Evolutionary conservation across 1,140 invertebrate species (phyloP).

Genomic region (Drosophila busckii): DNA sequence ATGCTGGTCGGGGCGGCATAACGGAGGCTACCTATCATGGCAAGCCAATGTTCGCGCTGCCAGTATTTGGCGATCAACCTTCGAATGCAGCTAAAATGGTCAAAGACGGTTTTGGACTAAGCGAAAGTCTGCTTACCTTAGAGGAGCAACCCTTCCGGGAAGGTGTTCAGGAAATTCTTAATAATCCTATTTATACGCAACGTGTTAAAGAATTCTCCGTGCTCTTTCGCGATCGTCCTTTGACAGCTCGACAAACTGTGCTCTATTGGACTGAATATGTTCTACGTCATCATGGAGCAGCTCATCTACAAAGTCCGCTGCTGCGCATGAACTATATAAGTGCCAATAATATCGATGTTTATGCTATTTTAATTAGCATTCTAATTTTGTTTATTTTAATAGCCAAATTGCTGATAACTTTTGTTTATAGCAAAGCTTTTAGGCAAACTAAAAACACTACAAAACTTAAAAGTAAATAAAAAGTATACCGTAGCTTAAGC

Average conservation of each 20-base stretch:
- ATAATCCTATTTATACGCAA: slow-evolving; percentile 37
- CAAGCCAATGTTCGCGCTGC: slow-evolving; percentile 80
- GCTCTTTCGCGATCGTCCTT: slow-evolving; percentile 60
- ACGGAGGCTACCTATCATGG: slow-evolving; percentile 80
- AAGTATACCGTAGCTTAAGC: no score
- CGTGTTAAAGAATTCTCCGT: slow-evolving; percentile 29
- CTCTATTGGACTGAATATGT: slow-evolving; percentile 80
- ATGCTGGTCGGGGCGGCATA: slow-evolving; percentile 82
- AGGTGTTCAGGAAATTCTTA: slow-evolving; percentile 30
- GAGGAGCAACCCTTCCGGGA: slow-evolving; percentile 72
- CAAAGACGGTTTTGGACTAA: slow-evolving; percentile 51
- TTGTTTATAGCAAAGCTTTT: background rate
- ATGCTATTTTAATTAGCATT: background rate
- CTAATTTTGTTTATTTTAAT: background rate
- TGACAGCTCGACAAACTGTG: slow-evolving; percentile 63
- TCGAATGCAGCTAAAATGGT: slow-evolving; percentile 38
- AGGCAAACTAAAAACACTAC: background rate
- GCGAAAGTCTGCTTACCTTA: slow-evolving; percentile 76
- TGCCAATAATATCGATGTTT: slow-evolving; percentile 45
- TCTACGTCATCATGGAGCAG: slow-evolving; percentile 78
- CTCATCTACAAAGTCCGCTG: slow-evolving; percentile 43
- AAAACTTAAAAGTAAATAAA: background rate
- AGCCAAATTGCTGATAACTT: background rate
- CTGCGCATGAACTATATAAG: slow-evolving; percentile 70
- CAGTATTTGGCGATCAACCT: slow-evolving; percentile 77